Conservation (phyloP, 2,797 vertebrate species). For the Gila robusta region DNA sequence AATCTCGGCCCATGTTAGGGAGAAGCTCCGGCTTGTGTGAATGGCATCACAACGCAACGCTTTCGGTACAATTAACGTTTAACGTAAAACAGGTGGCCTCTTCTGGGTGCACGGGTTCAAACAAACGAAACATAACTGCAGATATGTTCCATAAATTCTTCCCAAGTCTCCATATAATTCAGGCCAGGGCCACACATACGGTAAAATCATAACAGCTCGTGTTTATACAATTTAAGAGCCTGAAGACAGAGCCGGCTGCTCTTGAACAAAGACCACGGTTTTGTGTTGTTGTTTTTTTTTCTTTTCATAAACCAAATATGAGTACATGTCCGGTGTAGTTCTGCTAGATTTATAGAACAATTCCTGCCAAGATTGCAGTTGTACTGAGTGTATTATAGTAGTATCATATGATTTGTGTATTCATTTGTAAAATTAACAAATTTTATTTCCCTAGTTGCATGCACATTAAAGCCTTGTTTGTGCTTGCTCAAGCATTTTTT, state of each 20-base stretch:
- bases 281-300: neutral
- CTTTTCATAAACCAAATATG: neutral
- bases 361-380: neutral
- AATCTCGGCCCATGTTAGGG: too few species aligned
- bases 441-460: neutral
- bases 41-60: constrained; percentile 8
- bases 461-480: neutral
- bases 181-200: constrained; percentile 60
- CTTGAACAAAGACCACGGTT: neutral
- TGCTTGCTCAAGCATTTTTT: neutral
- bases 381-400: neutral
- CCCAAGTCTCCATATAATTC: constrained; percentile 12
- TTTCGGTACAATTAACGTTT: constrained; percentile 40
- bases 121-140: constrained; percentile 54
- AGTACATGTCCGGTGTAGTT: neutral
- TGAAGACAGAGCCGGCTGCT: constrained; percentile 51
- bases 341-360: neutral
- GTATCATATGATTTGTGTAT: neutral
- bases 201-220: constrained; percentile 46
- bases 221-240: constrained; percentile 50
- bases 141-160: constrained; percentile 61
- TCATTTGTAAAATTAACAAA: neutral
- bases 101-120: constrained; percentile 44
- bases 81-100: constrained; percentile 61
- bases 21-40: neutral